Percentiles rank a stretch among this genome's conserved stretches.
Evolutionary conservation across 2,797 vertebrate species (phyloP).

Genomic region (Sparidentex hasta): DNA sequence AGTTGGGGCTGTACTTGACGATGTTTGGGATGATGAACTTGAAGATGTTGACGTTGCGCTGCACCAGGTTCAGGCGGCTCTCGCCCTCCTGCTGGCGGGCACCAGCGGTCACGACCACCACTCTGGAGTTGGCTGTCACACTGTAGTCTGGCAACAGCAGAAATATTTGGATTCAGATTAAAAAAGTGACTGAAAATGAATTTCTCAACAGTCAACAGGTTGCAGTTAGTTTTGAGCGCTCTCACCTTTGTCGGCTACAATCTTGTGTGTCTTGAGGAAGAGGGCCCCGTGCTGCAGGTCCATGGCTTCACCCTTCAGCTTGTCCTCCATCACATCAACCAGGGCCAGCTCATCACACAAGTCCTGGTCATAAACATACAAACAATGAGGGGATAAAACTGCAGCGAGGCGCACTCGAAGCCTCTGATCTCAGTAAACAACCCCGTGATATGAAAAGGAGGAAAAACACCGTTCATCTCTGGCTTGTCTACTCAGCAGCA

Average conservation of each 20-base stretch:
- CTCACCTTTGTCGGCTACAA: slow-evolving; percentile 95
- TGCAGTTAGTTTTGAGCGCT: rapidly evolving
- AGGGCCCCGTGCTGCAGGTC: slow-evolving; percentile 98
- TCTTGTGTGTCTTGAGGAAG: slow-evolving; percentile 93
- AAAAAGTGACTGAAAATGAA: background rate
- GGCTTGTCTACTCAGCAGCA: background rate
- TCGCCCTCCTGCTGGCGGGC: slow-evolving; percentile 98
- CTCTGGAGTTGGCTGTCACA: slow-evolving; percentile 94
- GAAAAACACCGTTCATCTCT: background rate
- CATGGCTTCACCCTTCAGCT: slow-evolving; percentile 96
- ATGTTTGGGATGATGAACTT: slow-evolving; percentile 99
- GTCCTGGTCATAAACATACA: slow-evolving; percentile 82
- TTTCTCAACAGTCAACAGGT: background rate
- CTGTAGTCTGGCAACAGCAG: slow-evolving; percentile 87
- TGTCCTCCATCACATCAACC: slow-evolving; percentile 98
- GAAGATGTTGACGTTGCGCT: slow-evolving; percentile 98
- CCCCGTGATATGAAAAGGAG: background rate
- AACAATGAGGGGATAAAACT: background rate
- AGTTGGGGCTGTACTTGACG: slow-evolving; percentile 97
- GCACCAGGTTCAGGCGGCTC: slow-evolving; percentile 96
- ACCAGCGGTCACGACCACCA: slow-evolving; percentile 96
- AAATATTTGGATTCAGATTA: background rate
- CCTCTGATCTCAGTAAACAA: background rate
- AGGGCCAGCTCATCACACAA: slow-evolving; percentile 95
- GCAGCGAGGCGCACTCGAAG: background rate